phyloP scores from a whole-genome alignment of 2,888 invertebrate species.

The Subacronicta megacephala region DNA sequence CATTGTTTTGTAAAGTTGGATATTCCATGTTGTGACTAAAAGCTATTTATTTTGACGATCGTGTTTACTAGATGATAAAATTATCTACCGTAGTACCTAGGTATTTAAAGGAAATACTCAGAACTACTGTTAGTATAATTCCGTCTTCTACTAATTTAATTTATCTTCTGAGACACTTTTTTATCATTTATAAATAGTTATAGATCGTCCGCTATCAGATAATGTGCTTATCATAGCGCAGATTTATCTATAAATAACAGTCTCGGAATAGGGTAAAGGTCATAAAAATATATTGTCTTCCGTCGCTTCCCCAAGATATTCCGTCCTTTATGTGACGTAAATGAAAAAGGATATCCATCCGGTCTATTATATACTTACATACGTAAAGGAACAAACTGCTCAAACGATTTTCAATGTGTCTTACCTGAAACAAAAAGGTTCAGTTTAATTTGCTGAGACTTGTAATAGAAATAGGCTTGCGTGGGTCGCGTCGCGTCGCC shows the following conservation, averaged over 20 bases:
- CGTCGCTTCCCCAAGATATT: conserved; percentile 8
- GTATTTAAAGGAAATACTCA: too few species aligned
- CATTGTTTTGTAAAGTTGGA: not conserved
- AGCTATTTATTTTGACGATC: not conserved
- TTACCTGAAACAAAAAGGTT: conserved; percentile 63
- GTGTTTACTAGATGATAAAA: too few species aligned
- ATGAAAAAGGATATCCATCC: conserved; percentile 33
- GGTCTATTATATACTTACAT: conserved; percentile 41
- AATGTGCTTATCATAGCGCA: conserved; percentile 41
- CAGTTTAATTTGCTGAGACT: conserved; percentile 44
- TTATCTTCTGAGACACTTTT: too few species aligned
- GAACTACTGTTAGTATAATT: too few species aligned
- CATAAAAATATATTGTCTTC: conserved; percentile 26
- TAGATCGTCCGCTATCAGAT: too few species aligned
- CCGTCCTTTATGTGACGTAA: conserved; percentile 29
- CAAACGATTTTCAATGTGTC: conserved; percentile 37
- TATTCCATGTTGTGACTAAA: not conserved
- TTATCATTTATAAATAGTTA: too few species aligned
- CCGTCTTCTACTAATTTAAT: too few species aligned
- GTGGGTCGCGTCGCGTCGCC: conserved; percentile 18
- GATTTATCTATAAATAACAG: conserved; percentile 42
- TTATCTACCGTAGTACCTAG: too few species aligned
- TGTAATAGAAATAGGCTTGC: conserved; percentile 38
- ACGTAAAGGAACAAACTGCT: conserved; percentile 24
- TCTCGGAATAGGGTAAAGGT: conserved; percentile 22